Evolutionary conservation across 1,140 invertebrate genomes (phyloP).

Genomic region (Drosophila sproati): DNA sequence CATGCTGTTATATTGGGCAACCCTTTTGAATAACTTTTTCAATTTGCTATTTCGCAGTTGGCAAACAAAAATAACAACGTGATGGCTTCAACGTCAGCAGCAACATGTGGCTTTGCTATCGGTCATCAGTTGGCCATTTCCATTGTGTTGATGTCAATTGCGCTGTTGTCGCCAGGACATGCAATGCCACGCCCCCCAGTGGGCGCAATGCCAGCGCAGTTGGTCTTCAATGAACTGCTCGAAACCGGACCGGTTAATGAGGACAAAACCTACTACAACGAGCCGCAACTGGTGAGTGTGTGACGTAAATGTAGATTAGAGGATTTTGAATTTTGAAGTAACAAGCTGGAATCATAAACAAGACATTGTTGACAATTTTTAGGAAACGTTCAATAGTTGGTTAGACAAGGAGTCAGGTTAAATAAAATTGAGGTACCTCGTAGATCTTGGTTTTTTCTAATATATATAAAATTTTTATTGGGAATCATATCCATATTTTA

Average conservation of each 20-base stretch:
- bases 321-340: no score
- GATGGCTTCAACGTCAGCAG: constrained; percentile 45
- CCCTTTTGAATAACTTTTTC: constrained; percentile 15
- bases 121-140: constrained; percentile 59
- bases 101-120: constrained; percentile 28
- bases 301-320: background rate
- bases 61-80: constrained; percentile 22
- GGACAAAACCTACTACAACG: constrained; percentile 56
- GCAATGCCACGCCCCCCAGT: constrained; percentile 48
- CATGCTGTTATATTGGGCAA: background rate
- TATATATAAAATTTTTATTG: no score
- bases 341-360: no score
- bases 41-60: constrained; percentile 41
- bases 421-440: no score
- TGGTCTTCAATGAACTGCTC: constrained; percentile 63
- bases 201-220: constrained; percentile 47
- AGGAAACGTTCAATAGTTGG: no score
- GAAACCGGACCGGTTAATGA: constrained; percentile 38
- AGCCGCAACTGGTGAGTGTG: constrained; percentile 63
- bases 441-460: no score
- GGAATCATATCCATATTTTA: no score
- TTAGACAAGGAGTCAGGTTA: no score
- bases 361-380: no score
- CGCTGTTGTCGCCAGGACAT: constrained; percentile 48
- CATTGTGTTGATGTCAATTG: constrained; percentile 74